Evolutionary conservation across 1,140 invertebrate genomes (phyloP).

Genomic region (Musca vetustissima): DNA sequence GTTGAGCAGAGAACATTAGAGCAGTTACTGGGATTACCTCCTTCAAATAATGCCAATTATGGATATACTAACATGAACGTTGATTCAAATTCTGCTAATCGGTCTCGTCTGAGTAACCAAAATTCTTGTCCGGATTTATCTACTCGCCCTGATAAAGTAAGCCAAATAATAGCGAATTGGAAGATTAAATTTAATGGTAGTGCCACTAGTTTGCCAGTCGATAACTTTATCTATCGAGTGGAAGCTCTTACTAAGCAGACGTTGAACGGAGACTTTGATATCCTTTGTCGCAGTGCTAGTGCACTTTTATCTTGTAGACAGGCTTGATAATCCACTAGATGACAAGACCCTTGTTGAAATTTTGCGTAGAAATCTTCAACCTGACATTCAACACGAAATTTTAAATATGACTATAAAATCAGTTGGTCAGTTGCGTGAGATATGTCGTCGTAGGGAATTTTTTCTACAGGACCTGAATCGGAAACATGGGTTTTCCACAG

Average conservation of each 20-base stretch:
- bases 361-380: slow-evolving; percentile 12
- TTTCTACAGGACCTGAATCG: background rate
- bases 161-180: slow-evolving; percentile 18
- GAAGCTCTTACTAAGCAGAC: slow-evolving; percentile 11
- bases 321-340: background rate
- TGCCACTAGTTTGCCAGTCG: background rate
- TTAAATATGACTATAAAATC: background rate
- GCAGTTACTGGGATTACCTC: background rate
- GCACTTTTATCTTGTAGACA: background rate
- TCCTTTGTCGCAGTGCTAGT: background rate
- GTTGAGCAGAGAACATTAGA: background rate
- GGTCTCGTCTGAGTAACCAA: too few relatives aligned
- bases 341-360: background rate
- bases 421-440: background rate
- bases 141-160: background rate
- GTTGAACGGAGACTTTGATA: background rate
- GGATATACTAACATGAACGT: background rate
- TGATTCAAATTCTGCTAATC: background rate
- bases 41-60: background rate
- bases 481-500: background rate
- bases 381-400: slow-evolving; percentile 14
- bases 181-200: slow-evolving; percentile 12
- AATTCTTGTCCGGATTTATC: too few relatives aligned
- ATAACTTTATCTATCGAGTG: slow-evolving; percentile 20
- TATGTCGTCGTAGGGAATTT: background rate